phyloP scores from a whole-genome alignment of 2,797 vertebrate genomes.

The Lacerta agilis region DNA sequence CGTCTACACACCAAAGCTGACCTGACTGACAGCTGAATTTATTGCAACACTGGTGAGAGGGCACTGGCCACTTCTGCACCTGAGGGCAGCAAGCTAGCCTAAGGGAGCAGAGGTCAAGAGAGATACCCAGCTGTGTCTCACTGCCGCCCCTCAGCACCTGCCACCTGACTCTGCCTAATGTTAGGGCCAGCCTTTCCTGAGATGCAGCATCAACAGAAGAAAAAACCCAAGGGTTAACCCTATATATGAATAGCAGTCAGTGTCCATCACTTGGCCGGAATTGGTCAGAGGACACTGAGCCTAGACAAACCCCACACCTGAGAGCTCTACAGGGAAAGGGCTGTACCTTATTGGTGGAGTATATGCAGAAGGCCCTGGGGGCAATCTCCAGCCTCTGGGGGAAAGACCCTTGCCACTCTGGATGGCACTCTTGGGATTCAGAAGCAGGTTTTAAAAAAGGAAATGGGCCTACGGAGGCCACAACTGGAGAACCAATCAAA shows the following conservation, averaged over 20 bases:
- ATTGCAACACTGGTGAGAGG: too few species aligned
- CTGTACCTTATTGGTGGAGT: not conserved
- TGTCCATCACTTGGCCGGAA: not conserved
- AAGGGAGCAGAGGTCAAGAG: too few species aligned
- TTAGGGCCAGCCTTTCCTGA: too few species aligned
- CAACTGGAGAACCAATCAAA: not conserved
- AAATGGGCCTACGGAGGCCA: not conserved
- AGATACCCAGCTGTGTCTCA: too few species aligned
- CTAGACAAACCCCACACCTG: not conserved
- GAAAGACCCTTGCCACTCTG: not conserved
- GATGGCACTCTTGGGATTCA: not conserved
- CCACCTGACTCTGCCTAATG: too few species aligned
- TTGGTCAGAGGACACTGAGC: not conserved
- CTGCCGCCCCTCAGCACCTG: too few species aligned
- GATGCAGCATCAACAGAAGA: not conserved
- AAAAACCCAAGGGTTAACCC: not conserved
- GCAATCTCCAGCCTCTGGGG: not conserved
- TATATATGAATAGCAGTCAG: fast-evolving
- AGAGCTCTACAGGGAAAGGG: not conserved
- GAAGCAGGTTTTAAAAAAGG: not conserved
- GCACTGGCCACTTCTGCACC: too few species aligned
- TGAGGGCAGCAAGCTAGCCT: too few species aligned
- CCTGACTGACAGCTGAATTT: too few species aligned
- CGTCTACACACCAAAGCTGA: too few species aligned
- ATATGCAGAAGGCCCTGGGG: not conserved